Conservation (phyloP, 1,140 invertebrate genomes). For the Heterodera carotae region DNA sequence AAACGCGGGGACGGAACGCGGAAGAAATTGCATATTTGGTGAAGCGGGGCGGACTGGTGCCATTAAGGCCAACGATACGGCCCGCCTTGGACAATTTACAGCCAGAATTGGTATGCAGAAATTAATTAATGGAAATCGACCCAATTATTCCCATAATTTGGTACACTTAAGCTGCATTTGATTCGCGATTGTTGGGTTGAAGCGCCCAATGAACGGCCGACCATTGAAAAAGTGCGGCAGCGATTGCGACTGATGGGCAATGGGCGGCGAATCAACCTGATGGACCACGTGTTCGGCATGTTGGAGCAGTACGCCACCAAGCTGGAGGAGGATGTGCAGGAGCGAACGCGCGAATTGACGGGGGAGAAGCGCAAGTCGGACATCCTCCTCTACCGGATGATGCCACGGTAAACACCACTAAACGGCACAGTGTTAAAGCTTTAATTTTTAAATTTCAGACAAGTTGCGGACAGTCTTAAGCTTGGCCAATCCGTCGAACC, state of each 20-base stretch:
- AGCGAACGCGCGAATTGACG: conserved; percentile 85
- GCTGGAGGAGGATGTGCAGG: conserved; percentile 80
- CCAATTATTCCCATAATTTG: conserved; percentile 12
- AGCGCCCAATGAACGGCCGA: conserved; percentile 5
- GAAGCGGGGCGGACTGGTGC: conserved; percentile 34
- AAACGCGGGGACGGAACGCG: conserved; percentile 11
- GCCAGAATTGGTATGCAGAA: conserved; percentile 25
- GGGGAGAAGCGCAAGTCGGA: conserved; percentile 96
- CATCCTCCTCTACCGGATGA: conserved; percentile 82
- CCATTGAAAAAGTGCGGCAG: neutral
- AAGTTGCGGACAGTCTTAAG: conserved; percentile 64
- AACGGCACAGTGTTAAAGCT: conserved; percentile 2
- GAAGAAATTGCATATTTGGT: conserved; percentile 37
- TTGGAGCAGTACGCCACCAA: conserved; percentile 72
- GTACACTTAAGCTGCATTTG: conserved; percentile 45
- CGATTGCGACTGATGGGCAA: neutral
- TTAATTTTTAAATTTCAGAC: conserved; percentile 49
- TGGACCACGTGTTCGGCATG: conserved; percentile 55
- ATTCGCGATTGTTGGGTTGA: conserved; percentile 60
- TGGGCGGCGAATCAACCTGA: conserved; percentile 40
- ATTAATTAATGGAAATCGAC: neutral
- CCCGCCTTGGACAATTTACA: conserved; percentile 31
- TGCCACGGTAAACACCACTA: conserved; percentile 76
- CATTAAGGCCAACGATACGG: conserved; percentile 22
- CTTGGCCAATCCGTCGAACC: conserved; percentile 63